Base-by-base conservation (phyloP, 2,888 invertebrate genomes). In the Drosophila paranaensis region DNA sequence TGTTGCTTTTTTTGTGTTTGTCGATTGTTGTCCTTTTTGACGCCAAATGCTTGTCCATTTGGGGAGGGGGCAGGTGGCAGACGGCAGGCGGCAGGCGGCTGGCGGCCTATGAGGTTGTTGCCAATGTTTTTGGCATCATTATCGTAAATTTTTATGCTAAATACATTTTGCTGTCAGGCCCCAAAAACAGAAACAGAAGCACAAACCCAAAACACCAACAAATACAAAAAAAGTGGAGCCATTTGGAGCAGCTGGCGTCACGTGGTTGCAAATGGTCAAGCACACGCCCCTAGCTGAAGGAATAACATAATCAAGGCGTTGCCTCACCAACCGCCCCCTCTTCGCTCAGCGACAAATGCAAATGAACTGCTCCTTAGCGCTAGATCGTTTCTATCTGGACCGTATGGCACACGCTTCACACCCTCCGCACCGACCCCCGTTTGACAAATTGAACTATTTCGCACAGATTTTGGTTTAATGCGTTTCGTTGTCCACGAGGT, bases 101-200 rank as follows among this genome's bases (percentile, higher is more conserved):
- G 51, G 71, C 57, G 62, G 74, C 69, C 66, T 20, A 73, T 71
- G 70, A 83, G 81, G 68, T 62, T 68, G 77, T 53, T 74, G 72
- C 48, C 71, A 69, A 69, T 77, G 69, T 63, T 88, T 71, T 60
- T 77, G 77, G 61, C 76, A 71, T 85, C 84, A 86, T 91, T 90
- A 91, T 91, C 91, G 90, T 91, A 90, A 91, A 91, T 84, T 91
- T 91, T 91, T 89, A 91, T 91, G 90, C 88, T 91, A 91, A 91
- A 90, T 91, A 91, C 91, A 83, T 87, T 88, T 89, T 68, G 81
- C 66, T 90, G 87, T 84, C 76, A 71, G 74, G 67, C 77, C 77
- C 72, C 48, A 71, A 71, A 64, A 79, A 58, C 57, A 63, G 39
- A 54, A 45, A 57, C 63, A 30, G 50, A 57, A 63, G 42, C 61